A percentile compares a stretch with the other conserved stretches of the same genome.
Evolutionary conservation across 2,113 vertebrate species (phyloP).

Genomic region (Cochlearius cochlearius): DNA sequence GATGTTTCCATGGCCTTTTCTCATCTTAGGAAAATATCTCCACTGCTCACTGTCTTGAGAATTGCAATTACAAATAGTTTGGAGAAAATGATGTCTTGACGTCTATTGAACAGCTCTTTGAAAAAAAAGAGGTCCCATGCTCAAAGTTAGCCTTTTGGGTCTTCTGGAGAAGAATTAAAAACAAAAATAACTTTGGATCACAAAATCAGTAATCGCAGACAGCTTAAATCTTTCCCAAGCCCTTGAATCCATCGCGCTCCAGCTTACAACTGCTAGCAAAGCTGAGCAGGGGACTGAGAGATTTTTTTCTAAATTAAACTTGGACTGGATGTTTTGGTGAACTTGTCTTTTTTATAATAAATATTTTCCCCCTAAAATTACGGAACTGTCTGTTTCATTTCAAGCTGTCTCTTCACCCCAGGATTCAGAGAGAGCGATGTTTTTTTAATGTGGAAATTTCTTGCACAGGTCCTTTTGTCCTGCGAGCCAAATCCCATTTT

Average conservation of each 20-base stretch:
- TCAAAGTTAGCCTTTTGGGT: neutral
- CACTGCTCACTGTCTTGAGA: neutral
- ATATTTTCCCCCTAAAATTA: constrained; percentile 73
- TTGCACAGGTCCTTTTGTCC: constrained; percentile 49
- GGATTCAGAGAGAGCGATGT: constrained; percentile 62
- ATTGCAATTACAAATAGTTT: neutral
- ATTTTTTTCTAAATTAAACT: constrained; percentile 35
- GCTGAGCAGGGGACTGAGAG: neutral
- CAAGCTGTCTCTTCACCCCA: constrained; percentile 58
- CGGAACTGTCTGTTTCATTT: constrained; percentile 76
- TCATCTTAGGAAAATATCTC: neutral
- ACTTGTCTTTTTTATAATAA: constrained; percentile 71
- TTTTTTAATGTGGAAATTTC: constrained; percentile 83
- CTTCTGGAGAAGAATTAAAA: neutral
- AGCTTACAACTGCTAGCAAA: constrained; percentile 2
- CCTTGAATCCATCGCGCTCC: neutral
- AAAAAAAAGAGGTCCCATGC: too few relatives aligned
- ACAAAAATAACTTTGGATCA: neutral
- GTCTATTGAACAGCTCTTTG: neutral
- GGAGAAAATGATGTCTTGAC: neutral
- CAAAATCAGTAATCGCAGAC: fast-evolving
- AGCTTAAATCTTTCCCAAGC: neutral
- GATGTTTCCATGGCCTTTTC: neutral
- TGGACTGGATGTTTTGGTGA: constrained; percentile 68
- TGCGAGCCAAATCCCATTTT: constrained; percentile 69